These are phyloP conservation scores for Micoletzkya japonica DNA, from an alignment of 2,888 invertebrate species.

Conservation along the genomic window DNA sequence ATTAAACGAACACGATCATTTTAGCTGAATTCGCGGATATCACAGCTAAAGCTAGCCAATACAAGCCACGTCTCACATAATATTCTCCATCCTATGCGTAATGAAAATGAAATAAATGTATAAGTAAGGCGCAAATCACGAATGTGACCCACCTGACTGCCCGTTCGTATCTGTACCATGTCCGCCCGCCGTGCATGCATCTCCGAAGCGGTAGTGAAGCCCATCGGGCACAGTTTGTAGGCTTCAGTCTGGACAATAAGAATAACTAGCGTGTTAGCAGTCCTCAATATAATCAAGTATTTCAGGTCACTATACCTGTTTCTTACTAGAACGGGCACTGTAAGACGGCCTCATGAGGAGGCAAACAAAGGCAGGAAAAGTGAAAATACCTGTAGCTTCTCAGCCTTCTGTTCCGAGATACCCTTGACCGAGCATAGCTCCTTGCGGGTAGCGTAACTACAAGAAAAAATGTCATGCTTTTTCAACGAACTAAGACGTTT, in stretches of 20 bases:
- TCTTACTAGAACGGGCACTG: background rate
- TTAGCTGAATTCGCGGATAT: too few species aligned
- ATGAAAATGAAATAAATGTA: too few species aligned
- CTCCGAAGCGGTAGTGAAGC: conserved; percentile 95
- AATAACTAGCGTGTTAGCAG: conserved; percentile 12
- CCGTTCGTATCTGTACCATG: conserved; percentile 90
- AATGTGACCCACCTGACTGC: conserved; percentile 65
- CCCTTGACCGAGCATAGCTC: conserved; percentile 77
- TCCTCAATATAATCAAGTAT: background rate
- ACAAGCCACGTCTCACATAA: too few species aligned
- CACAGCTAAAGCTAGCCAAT: too few species aligned
- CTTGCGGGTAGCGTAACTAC: conserved; percentile 81
- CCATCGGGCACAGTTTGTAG: conserved; percentile 90
- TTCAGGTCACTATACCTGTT: background rate
- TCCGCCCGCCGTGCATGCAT: conserved; percentile 92
- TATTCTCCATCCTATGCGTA: too few species aligned
- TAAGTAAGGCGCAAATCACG: too few species aligned
- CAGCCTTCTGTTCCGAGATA: conserved; percentile 94
- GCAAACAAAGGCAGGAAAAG: background rate
- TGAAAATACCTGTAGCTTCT: conserved; percentile 66
- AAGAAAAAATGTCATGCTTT: background rate
- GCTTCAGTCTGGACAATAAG: conserved; percentile 72
- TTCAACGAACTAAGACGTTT: background rate
- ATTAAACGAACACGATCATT: background rate
- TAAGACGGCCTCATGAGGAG: background rate